Percentiles rank a stretch among this genome's conserved stretches.
Evolutionary conservation across 1,140 invertebrate species (phyloP).

Genomic region (Linepithema humile): DNA sequence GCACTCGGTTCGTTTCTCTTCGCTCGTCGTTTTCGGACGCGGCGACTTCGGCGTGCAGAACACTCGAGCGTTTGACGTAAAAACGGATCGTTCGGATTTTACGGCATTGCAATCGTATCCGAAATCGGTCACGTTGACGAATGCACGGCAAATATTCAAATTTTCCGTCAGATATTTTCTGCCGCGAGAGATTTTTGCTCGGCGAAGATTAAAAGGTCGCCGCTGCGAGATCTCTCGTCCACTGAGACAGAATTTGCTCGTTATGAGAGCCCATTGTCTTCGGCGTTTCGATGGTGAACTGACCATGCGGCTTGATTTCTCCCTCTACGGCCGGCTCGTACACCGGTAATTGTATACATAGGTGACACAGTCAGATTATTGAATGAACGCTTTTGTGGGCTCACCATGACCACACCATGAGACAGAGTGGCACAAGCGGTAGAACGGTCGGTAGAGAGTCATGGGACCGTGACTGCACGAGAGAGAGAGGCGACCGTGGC

Average conservation of each 20-base stretch:
- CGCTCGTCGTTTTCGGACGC: slow-evolving; percentile 8
- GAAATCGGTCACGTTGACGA: neutral
- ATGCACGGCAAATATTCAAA: neutral
- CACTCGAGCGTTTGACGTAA: slow-evolving; percentile 37
- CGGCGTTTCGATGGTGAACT: slow-evolving; percentile 40
- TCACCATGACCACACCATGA: slow-evolving; percentile 66
- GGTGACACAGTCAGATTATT: slow-evolving; percentile 69
- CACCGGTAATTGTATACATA: slow-evolving; percentile 65
- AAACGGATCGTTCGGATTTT: neutral
- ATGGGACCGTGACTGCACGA: slow-evolving; percentile 68
- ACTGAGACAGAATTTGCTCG: slow-evolving; percentile 29
- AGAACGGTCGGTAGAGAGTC: slow-evolving; percentile 62
- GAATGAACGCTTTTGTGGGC: slow-evolving; percentile 70
- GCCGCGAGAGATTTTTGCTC: neutral
- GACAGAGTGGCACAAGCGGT: slow-evolving; percentile 59
- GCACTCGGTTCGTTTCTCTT: slow-evolving; percentile 26
- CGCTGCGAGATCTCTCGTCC: slow-evolving; percentile 25
- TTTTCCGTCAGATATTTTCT: neutral
- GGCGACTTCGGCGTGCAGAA: neutral
- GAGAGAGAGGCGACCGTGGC: slow-evolving; percentile 65
- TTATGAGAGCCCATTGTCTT: slow-evolving; percentile 49
- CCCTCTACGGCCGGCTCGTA: slow-evolving; percentile 9
- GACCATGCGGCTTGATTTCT: slow-evolving; percentile 48
- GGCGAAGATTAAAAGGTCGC: slow-evolving; percentile 13
- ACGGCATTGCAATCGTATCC: neutral